Base-by-base conservation (phyloP, 2,113 vertebrate genomes). In the Microtus ochrogaster region DNA sequence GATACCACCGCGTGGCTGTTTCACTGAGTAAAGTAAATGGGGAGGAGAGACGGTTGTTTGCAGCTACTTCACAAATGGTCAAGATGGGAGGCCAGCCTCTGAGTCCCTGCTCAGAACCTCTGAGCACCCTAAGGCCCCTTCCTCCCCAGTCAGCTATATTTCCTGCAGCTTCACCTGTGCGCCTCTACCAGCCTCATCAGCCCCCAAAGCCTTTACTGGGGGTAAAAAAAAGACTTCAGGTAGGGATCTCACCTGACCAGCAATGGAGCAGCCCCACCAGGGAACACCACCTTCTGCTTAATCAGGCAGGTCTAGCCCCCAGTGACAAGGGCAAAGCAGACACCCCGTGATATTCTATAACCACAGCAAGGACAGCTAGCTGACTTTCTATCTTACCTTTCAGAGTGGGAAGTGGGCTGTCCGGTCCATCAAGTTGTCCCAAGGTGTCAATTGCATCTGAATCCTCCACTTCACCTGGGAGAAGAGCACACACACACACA, bases 381-480 rank as follows among this genome's bases (percentile, higher is more conserved):
- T 22, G 26, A 21, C 5, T 39, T 12, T 77, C 55, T 28, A 0
- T 41, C 63, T 98, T 98, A 99, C 99, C 99, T 99, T 99, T 98
- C 47, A 98, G 97, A 81, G 99, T 99, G 77, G 99, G 99, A 96
- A 99, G 63, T 47, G 98, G 98, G 96, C 98, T 97, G 49, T 99
- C 98, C 44, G 98, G 98, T 96, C 98, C 98, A 94, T 99, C 99
- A 1, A 97, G 97, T 61, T 98, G 98, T 95, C 98, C 98, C 97
- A 99, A 97, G 12, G 98, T 95, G 90, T 99, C 98, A 63, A 95
- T 98, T 7, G 98, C 95, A 93, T 99, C 98, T 2, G 98, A 97
- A 86, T 98, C 97, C 92, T 98, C 98, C 91, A 96, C 96, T 94
- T 99, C 99, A 94, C 99, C 99, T 98, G 77, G 11, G 12, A 70